A percentile compares a stretch with the other conserved stretches of the same genome.
phyloP scores from a whole-genome alignment of 2,797 vertebrate genomes.

The Sandelia bainsii region DNA sequence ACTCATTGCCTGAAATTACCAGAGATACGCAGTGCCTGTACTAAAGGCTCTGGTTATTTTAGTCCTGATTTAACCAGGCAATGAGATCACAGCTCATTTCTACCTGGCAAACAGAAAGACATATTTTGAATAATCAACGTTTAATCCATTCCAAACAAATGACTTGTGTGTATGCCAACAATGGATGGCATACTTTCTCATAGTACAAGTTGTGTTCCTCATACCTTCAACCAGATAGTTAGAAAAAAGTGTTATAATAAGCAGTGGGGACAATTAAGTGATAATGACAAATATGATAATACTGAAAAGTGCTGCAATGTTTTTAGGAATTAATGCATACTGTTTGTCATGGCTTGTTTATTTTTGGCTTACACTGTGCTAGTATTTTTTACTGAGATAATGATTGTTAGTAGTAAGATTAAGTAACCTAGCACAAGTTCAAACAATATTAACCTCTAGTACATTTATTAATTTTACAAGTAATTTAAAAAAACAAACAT shows the following conservation, averaged over 20 bases:
- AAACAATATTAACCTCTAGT: neutral
- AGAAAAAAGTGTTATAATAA: neutral
- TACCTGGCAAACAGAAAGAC: neutral
- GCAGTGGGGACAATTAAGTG: neutral
- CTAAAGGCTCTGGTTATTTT: conserved; percentile 32
- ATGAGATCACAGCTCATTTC: conserved; percentile 24
- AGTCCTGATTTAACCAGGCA: conserved; percentile 45
- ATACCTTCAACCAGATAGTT: neutral
- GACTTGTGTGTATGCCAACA: conserved; percentile 7
- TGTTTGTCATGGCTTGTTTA: neutral
- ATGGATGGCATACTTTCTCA: neutral
- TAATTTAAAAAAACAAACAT: no score
- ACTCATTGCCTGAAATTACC: conserved; percentile 57
- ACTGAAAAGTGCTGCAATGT: conserved; percentile 8
- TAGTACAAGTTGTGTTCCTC: neutral
- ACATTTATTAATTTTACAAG: neutral
- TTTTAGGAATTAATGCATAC: neutral
- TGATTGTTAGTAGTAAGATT: neutral
- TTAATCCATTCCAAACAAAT: conserved; percentile 19
- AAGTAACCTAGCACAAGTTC: no score
- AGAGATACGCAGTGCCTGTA: conserved; percentile 19
- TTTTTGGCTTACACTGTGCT: neutral
- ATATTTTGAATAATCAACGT: conserved; percentile 23
- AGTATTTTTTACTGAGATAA: neutral
- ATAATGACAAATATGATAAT: neutral